These are phyloP conservation scores for Metopia argyrocephala DNA, from an alignment of 2,888 invertebrate genomes.

Conservation along the genomic window DNA sequence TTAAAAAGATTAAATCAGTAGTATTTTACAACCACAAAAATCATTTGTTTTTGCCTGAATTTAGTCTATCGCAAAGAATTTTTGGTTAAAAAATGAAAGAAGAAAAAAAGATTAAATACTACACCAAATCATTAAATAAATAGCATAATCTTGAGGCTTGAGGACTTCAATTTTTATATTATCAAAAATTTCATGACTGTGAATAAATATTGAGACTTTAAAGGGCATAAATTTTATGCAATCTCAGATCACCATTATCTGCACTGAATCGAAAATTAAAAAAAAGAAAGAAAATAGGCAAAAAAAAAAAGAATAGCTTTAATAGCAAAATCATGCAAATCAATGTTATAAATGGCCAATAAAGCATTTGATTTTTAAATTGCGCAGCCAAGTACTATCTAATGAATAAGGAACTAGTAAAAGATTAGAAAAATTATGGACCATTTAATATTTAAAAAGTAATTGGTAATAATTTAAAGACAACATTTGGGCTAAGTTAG, in stretches of 20 bases:
- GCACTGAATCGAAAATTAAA: neutral
- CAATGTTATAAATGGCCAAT: neutral
- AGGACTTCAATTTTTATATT: slow-evolving; percentile 4
- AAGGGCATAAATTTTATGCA: slow-evolving; percentile 23
- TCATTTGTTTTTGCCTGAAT: slow-evolving; percentile 22
- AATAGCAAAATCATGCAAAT: slow-evolving; percentile 19
- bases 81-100: no score
- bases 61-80: no score
- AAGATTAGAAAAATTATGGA: no score
- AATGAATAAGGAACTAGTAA: no score
- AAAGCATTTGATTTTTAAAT: neutral
- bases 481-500: no score
- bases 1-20: slow-evolving; percentile 52
- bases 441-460: no score
- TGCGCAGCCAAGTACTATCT: neutral
- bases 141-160: slow-evolving; percentile 13
- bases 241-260: neutral
- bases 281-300: neutral
- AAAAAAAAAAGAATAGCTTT: neutral
- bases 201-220: slow-evolving; percentile 9
- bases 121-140: slow-evolving; percentile 21
- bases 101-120: no score
- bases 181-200: slow-evolving; percentile 2
- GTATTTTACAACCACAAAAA: slow-evolving; percentile 48
- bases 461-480: no score